These are phyloP conservation scores for Oenanthe melanoleuca DNA, from an alignment of 2,113 vertebrate genomes.

Conservation along the genomic window DNA sequence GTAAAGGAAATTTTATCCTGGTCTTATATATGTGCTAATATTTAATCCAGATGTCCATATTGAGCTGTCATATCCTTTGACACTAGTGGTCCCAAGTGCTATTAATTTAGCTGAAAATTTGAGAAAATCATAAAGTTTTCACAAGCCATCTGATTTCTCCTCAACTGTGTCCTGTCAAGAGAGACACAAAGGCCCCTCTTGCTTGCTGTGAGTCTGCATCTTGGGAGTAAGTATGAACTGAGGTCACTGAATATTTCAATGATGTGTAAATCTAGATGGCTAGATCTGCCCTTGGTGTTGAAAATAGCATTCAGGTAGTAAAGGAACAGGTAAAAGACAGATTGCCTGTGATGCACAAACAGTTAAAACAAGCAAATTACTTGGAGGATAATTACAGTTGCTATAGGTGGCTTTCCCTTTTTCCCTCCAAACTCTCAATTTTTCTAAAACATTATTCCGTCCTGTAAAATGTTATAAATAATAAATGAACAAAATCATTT, in stretches of 20 bases:
- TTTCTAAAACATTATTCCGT: background rate
- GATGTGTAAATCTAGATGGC: background rate
- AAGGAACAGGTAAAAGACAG: background rate
- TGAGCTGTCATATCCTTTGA: background rate
- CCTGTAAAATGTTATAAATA: background rate
- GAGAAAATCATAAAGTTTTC: background rate
- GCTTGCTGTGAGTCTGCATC: background rate
- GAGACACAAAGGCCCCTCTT: background rate
- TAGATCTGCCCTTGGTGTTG: background rate
- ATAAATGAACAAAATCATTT: background rate
- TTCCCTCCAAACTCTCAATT: background rate
- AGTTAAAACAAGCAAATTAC: background rate
- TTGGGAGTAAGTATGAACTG: background rate
- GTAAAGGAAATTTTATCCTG: background rate
- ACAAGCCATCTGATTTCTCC: background rate
- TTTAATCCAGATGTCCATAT: background rate
- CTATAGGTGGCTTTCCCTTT: fast-evolving
- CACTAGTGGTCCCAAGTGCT: background rate
- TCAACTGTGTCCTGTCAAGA: background rate
- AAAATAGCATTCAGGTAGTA: background rate
- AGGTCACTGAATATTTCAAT: background rate
- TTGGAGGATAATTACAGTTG: background rate
- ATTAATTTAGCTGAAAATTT: background rate
- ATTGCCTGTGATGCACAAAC: background rate
- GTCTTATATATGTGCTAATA: background rate